These are phyloP conservation scores for Lagorchestes hirsutus DNA, from an alignment of 2,797 vertebrate genomes.

Conservation along the genomic window DNA sequence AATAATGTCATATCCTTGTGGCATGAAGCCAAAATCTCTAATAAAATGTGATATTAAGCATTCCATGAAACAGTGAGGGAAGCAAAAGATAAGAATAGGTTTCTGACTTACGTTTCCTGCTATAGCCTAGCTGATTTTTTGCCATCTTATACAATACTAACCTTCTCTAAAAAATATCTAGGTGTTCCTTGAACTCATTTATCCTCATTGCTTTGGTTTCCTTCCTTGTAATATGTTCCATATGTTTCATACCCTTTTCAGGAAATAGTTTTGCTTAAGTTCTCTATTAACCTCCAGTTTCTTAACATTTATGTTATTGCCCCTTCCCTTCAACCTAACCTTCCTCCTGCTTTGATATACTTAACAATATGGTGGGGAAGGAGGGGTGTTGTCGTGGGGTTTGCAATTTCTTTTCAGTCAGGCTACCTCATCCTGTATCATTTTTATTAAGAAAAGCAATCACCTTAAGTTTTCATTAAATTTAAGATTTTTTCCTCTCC, in stretches of 20 bases:
- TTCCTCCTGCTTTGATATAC: conserved; percentile 18
- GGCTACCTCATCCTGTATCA: not conserved
- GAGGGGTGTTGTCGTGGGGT: not conserved
- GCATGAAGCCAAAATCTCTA: not conserved
- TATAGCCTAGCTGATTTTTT: not conserved
- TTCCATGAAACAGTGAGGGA: not conserved
- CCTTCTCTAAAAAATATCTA: not conserved
- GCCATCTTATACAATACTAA: not conserved
- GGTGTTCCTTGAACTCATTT: not conserved
- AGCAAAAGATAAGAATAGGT: not conserved
- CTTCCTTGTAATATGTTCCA: not conserved
- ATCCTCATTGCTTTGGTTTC: not conserved
- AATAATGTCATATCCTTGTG: not conserved
- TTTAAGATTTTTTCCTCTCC: not conserved
- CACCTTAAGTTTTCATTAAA: not conserved
- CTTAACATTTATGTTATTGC: not conserved
- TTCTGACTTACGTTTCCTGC: not conserved
- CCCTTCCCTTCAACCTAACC: conserved; percentile 7
- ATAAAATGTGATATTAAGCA: not conserved
- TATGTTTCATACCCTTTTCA: not conserved
- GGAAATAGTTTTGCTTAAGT: not conserved
- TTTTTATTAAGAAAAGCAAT: not conserved
- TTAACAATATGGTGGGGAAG: not conserved
- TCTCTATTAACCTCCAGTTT: not conserved
- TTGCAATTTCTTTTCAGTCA: not conserved